Evolutionary conservation across 1,140 invertebrate species (phyloP).

Genomic region (Hesperophylax magnus): DNA sequence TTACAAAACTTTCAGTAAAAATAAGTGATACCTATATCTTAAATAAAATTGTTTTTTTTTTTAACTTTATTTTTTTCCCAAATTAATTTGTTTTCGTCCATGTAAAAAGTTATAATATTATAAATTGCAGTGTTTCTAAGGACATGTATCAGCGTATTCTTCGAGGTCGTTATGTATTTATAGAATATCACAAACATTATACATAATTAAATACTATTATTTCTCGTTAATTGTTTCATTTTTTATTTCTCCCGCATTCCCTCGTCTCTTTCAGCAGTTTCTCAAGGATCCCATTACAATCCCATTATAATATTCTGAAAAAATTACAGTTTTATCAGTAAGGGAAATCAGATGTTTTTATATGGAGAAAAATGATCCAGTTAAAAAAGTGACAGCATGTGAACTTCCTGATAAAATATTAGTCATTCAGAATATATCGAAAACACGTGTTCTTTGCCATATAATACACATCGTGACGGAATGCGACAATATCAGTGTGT

Average conservation of each 20-base stretch:
- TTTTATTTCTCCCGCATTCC: conserved; percentile 39
- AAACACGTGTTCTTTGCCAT: no score
- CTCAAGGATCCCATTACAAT: no score
- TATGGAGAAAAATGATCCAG: no score
- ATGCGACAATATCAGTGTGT: no score
- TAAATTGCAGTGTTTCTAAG: conserved; percentile 36
- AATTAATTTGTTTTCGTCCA: conserved; percentile 38
- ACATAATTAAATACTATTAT: conserved; percentile 58
- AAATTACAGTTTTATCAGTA: no score
- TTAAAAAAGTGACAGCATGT: no score
- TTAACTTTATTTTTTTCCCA: conserved; percentile 3
- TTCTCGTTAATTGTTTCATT: conserved; percentile 59
- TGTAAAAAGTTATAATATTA: conserved; percentile 37
- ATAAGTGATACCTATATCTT: background rate
- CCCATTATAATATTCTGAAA: no score
- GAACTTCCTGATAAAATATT: no score
- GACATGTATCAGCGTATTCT: conserved; percentile 55
- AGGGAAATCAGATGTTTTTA: no score
- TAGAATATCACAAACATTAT: conserved; percentile 56
- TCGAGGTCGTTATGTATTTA: conserved; percentile 58
- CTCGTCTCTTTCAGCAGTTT: no score
- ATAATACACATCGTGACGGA: no score
- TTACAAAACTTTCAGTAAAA: conserved; percentile 1
- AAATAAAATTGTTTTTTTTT: conserved; percentile 4
- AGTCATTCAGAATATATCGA: no score